Percentiles rank a stretch among this genome's conserved stretches.
phyloP scores from a whole-genome alignment of 1,140 invertebrate genomes.

The Oryzaephilus surinamensis region DNA sequence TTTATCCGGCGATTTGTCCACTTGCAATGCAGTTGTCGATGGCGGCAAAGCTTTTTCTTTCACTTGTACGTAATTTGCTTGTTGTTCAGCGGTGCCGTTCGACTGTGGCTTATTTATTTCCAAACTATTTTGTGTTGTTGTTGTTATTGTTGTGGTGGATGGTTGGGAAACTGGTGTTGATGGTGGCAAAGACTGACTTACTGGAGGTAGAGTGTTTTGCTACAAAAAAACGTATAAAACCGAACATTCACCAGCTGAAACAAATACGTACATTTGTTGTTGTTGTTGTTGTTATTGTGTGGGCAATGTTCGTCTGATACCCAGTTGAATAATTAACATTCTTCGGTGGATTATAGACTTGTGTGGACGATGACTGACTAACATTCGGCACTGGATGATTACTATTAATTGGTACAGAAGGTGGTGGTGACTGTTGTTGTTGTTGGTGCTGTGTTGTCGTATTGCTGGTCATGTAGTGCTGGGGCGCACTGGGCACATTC shows the following conservation, averaged over 20 bases:
- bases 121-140: conserved; percentile 1
- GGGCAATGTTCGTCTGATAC: conserved; percentile 18
- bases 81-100: conserved; percentile 18
- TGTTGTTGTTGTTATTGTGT: no score
- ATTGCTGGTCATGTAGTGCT: conserved; percentile 13
- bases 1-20: neutral
- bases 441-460: conserved; percentile 15
- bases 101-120: conserved; percentile 20
- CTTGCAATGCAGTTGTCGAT: neutral
- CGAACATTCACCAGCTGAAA: neutral
- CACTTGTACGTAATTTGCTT: conserved; percentile 12
- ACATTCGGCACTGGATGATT: conserved; percentile 20
- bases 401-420: no score
- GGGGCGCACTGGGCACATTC: conserved; percentile 18
- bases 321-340: conserved; percentile 15
- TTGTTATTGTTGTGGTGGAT: neutral
- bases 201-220: conserved; percentile 16
- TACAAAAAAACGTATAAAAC: conserved; percentile 9
- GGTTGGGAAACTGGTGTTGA: conserved; percentile 5
- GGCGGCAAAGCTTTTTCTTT: conserved; percentile 4
- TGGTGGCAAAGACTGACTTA: conserved; percentile 10
- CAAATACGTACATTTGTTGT: conserved; percentile 11
- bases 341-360: conserved; percentile 14
- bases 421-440: no score
- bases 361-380: conserved; percentile 12